These are phyloP conservation scores for Alligator mississippiensis DNA, from an alignment of 2,113 vertebrate species.

Conservation along the genomic window DNA sequence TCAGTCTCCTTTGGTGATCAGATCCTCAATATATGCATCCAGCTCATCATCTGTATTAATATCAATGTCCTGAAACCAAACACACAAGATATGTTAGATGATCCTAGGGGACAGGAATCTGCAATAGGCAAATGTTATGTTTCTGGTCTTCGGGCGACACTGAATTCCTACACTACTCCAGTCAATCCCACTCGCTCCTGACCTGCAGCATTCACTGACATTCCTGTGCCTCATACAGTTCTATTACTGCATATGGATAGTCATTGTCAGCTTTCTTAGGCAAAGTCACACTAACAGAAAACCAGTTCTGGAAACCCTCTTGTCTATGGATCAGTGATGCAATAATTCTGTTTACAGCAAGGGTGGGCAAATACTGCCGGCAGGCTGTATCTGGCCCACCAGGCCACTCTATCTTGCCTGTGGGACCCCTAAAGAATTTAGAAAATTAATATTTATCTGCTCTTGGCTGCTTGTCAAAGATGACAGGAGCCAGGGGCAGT, in stretches of 20 bases:
- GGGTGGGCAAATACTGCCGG: too few species aligned
- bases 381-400: too few species aligned
- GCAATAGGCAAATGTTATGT: too few species aligned
- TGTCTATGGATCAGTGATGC: too few species aligned
- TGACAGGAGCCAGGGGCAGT: too few species aligned
- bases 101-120: background rate
- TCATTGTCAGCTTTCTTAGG: background rate
- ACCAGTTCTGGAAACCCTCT: background rate
- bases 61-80: constrained; percentile 92
- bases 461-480: too few species aligned
- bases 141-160: background rate
- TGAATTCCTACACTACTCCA: background rate
- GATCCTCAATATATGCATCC: constrained; percentile 97
- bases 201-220: background rate
- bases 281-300: background rate
- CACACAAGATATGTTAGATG: background rate
- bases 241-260: background rate
- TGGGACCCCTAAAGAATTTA: too few species aligned
- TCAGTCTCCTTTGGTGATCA: constrained; percentile 96
- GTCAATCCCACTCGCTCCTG: background rate
- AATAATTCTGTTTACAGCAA: too few species aligned
- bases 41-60: constrained; percentile 98
- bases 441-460: too few species aligned
- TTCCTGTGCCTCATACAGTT: background rate
- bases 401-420: too few species aligned